A percentile compares a stretch with the other conserved stretches of the same genome.
Conservation (phyloP, 2,797 vertebrate species). For the Carcharodon carcharias region DNA sequence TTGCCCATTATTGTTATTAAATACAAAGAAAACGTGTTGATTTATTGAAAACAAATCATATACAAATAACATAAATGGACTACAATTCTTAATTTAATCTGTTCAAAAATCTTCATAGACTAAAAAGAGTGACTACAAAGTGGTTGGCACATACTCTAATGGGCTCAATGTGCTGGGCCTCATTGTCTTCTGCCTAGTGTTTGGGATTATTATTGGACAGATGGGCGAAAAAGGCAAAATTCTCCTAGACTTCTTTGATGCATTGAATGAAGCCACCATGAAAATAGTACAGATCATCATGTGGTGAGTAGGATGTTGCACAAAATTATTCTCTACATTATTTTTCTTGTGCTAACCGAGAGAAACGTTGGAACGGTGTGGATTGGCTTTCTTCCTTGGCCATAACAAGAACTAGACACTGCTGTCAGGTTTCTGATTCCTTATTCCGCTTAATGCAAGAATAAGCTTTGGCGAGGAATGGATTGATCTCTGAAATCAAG, state of each 20-base stretch:
- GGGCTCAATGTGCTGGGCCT: constrained; percentile 90
- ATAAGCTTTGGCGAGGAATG: background rate
- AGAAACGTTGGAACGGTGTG: background rate
- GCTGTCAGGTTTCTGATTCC: constrained; percentile 38
- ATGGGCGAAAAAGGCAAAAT: constrained; percentile 94
- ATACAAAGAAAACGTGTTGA: background rate
- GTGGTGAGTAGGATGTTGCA: constrained; percentile 68
- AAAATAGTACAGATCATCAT: constrained; percentile 92
- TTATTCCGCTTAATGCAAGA: constrained; percentile 11
- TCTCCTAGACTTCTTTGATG: constrained; percentile 89
- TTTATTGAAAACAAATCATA: background rate
- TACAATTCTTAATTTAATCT: background rate
- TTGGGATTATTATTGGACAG: constrained; percentile 91
- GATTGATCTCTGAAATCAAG: no score
- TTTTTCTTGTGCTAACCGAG: background rate
- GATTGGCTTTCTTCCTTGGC: background rate
- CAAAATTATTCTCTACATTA: background rate
- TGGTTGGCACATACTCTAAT: constrained; percentile 75
- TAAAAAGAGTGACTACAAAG: constrained; percentile 77
- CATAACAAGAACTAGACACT: background rate
- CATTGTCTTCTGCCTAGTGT: constrained; percentile 90
- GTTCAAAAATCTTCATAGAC: constrained; percentile 61
- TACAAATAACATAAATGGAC: background rate
- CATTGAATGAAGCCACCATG: constrained; percentile 93
- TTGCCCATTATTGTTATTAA: background rate